phyloP scores from a whole-genome alignment of 2,797 vertebrate genomes.

The Peromyscus attwateri region DNA sequence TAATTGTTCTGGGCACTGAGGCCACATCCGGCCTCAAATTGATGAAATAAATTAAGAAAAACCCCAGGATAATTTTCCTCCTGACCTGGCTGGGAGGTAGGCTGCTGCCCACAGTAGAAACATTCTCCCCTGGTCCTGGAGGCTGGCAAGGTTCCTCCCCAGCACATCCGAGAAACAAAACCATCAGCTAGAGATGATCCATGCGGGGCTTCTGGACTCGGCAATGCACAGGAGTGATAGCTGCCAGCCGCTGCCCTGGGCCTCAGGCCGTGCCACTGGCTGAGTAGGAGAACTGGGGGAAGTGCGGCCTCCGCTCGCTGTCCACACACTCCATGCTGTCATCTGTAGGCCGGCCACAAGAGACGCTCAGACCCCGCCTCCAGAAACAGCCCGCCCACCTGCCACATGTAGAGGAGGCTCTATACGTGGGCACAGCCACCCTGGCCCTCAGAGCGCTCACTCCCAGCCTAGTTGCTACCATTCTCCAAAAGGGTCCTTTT shows the following conservation, averaged over 20 bases:
- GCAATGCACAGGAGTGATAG: neutral
- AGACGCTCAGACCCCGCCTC: neutral
- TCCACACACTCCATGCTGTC: slow-evolving; percentile 97
- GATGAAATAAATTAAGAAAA: slow-evolving; percentile 91
- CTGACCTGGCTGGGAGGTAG: slow-evolving; percentile 81
- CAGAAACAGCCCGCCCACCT: neutral
- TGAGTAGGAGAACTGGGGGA: slow-evolving; percentile 98
- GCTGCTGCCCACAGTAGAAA: slow-evolving; percentile 82
- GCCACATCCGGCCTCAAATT: slow-evolving; percentile 85
- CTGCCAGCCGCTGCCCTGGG: neutral
- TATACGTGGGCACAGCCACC: neutral
- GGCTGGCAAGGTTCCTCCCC: slow-evolving; percentile 76
- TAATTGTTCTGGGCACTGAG: slow-evolving; percentile 85
- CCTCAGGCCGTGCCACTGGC: slow-evolving; percentile 96
- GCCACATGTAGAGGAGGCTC: neutral
- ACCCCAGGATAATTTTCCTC: slow-evolving; percentile 74
- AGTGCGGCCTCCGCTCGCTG: slow-evolving; percentile 97
- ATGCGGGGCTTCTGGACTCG: neutral
- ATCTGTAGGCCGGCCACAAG: slow-evolving; percentile 86
- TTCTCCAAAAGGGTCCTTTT: neutral
- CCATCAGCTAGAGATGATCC: slow-evolving; percentile 84
- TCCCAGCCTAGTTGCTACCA: rapidly evolving
- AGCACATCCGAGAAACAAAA: slow-evolving; percentile 79
- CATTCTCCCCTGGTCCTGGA: neutral
- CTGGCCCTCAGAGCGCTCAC: rapidly evolving